These are phyloP conservation scores for Diglossa cyanea DNA, from an alignment of 2,797 vertebrate genomes.

Conservation along the genomic window DNA sequence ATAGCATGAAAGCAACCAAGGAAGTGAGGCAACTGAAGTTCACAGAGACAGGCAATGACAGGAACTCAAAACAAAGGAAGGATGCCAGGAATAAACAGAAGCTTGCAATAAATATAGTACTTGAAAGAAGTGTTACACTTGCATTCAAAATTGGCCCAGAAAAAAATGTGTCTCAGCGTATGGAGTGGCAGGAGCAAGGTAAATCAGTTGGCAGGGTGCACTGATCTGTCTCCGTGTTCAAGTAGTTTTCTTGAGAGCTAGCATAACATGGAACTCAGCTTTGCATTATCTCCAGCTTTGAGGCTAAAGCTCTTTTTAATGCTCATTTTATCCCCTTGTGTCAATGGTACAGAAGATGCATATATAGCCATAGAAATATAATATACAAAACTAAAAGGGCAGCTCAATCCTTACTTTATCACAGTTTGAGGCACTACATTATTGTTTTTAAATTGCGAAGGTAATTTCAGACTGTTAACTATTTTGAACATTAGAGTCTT, in stretches of 20 bases:
- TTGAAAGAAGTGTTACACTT: not conserved
- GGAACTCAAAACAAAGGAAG: constrained; percentile 48
- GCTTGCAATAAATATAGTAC: constrained; percentile 1
- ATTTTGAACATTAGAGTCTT: not conserved
- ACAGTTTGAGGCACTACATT: not conserved
- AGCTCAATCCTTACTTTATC: not conserved
- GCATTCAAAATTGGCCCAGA: not conserved
- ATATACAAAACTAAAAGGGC: not conserved
- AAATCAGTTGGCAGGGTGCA: not conserved
- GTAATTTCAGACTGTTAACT: not conserved
- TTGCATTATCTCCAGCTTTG: not conserved
- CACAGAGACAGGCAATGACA: not conserved
- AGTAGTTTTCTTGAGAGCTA: not conserved
- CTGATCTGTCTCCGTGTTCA: not conserved
- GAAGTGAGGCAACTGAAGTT: constrained; percentile 47
- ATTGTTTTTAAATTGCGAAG: not conserved
- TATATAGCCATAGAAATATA: not conserved
- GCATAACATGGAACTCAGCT: not conserved
- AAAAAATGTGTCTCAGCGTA: not conserved
- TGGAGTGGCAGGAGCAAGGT: not conserved
- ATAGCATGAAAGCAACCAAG: not conserved
- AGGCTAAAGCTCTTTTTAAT: not conserved
- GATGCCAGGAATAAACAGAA: constrained; percentile 28
- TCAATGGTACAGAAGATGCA: not conserved
- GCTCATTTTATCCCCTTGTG: not conserved